Base-by-base conservation (phyloP, 2,888 invertebrate genomes). In the Trichopria drosophilae region DNA sequence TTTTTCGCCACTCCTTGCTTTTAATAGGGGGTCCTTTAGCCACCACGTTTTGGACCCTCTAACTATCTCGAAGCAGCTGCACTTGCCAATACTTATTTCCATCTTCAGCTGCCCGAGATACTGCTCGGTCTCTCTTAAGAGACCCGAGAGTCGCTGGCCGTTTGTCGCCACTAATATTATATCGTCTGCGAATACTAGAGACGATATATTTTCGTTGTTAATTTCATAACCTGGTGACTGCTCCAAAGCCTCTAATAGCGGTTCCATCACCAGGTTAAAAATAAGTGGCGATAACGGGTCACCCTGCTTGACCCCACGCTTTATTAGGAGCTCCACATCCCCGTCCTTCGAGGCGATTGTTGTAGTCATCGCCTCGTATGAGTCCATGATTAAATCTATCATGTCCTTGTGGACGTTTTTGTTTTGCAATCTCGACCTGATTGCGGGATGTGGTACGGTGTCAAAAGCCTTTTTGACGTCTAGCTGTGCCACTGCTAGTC, bases 321-420 rank as follows among this genome's bases (percentile, higher is more conserved):
- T 26, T 3, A 42, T 5, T 5, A 18, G 3, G 1, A 32, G 13
- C 3, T 12, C 19, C 13, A 39, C 12, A n/a, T 10, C 13, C 2
- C 6, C 3, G 3, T 10, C 12, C n/a, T 22, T 16, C 3, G 20
- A 32, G 1, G n/a, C 13, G 1, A 50, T 50, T 1, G 2, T 49
- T 1, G 68, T 70, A 20, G 61, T 58, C 31, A 69, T 64, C 55
- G 68, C 63, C 28, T 57, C 54, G 51, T 75, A 75, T 10, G 69
- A 44, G 6, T 65, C 63, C 44, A 61, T 65, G 28, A 76, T 37
- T 39, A 70, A 72, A 1, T 50, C 44, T 10, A 63, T 57, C 20
- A 73, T 62, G 1, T 40, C 44, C 15, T 12, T 37, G n/a, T n/a
- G n/a, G n/a, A n/a, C n/a, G n/a, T n/a, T n/a, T n/a, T n/a, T n/a